Base-by-base conservation (phyloP, 2,113 vertebrate genomes). In the Pteropus alecto region DNA sequence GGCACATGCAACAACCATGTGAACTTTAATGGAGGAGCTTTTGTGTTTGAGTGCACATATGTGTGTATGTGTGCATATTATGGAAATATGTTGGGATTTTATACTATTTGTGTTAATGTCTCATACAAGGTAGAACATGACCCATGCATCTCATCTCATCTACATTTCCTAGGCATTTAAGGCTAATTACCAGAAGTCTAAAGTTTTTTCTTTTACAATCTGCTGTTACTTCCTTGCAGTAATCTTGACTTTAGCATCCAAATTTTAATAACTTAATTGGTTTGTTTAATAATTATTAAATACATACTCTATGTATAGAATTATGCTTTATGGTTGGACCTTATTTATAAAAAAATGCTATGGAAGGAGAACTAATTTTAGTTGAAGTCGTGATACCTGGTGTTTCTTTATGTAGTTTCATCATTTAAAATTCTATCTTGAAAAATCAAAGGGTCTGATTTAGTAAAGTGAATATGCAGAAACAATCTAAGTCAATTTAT, bases 201-300 rank as follows among this genome's bases (percentile, higher is more conserved):
- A 85, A 60, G 21, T 16, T 18, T 84, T 63, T 91, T 67, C 8
- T 95, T 10, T 81, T 51, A 73, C 8, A 26, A 5, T 87, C 15
- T 84, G 4, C 14, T 84, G 18, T 87, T 70, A 83, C 16, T 77
- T 22, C 26, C 28, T 86, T 51, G 30, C 2, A 43, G 77, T 87
- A 79, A 65, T 85, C 65, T 83, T 15, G 5, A 68, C 38, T 78
- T 76, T 38, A 43, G 33, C 46, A n/a, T 51, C 26, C 71, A 60
- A 21, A 61, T 93, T 91, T 93, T 88, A 93, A 84, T 63, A 77
- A 88, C 87, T 82, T 71, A 87, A 71, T 22, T 84, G 16, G 5
- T 43, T 82, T 84, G 14, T 43, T 85, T 70, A 74, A 65, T 4
- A 88, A 43, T 70, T 84, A 76, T 15, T 48, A 48, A 94, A 38